phyloP scores from a whole-genome alignment of 2,888 invertebrate species.

The Petrophora chlorosata region DNA sequence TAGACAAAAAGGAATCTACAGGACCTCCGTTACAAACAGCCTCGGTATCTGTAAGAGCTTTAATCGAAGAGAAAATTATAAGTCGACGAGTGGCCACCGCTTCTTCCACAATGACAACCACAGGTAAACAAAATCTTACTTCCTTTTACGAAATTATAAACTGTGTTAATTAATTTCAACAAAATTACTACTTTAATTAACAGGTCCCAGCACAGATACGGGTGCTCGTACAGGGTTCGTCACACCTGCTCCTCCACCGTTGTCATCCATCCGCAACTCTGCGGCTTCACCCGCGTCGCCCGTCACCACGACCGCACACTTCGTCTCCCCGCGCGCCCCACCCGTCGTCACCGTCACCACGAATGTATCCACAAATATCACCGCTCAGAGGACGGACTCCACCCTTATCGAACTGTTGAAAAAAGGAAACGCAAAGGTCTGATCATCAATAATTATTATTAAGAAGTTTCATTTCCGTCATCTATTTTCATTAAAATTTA shows the following conservation, averaged over 20 bases:
- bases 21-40: conserved; percentile 96
- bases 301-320: conserved; percentile 76
- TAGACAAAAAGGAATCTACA: conserved; percentile 91
- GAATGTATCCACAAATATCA: conserved; percentile 53
- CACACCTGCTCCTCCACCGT: conserved; percentile 74
- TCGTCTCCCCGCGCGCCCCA: conserved; percentile 73
- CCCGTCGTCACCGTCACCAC: conserved; percentile 67
- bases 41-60: conserved; percentile 93
- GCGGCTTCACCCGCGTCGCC: conserved; percentile 68
- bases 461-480: not conserved
- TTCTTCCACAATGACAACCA: conserved; percentile 50
- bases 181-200: conserved; percentile 17
- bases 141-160: no score
- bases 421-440: conserved; percentile 85
- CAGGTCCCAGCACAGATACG: conserved; percentile 60
- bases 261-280: conserved; percentile 65
- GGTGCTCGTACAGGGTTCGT: conserved; percentile 67
- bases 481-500: not conserved
- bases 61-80: conserved; percentile 97
- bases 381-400: conserved; percentile 86
- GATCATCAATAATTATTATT: conserved; percentile 5
- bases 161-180: no score
- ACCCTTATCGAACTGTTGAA: conserved; percentile 91
- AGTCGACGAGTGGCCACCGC: conserved; percentile 88
- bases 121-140: conserved; percentile 44